Conservation (phyloP, 2,113 vertebrate genomes). For the Lynx canadensis region DNA sequence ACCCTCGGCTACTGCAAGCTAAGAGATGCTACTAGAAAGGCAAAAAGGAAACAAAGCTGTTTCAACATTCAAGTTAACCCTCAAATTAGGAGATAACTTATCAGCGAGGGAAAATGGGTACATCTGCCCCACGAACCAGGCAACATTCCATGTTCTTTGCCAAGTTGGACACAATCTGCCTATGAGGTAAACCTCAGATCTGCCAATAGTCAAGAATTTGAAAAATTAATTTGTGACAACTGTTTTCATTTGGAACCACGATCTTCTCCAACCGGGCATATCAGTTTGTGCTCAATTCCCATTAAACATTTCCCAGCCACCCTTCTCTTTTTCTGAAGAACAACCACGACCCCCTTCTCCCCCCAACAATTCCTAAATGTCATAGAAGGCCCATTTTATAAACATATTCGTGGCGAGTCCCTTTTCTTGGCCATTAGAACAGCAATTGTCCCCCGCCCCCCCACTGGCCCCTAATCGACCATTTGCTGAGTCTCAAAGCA, state of each 20-base stretch:
- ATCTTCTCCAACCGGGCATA: background rate
- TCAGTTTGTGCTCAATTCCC: background rate
- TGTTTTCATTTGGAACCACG: background rate
- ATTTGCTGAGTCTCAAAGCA: conserved; percentile 30
- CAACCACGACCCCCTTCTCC: background rate
- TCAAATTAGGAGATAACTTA: background rate
- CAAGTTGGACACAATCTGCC: background rate
- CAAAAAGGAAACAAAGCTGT: background rate
- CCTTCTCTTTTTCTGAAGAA: background rate
- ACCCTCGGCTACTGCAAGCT: background rate
- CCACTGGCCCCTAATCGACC: background rate
- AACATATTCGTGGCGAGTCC: background rate
- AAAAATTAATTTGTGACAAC: conserved; percentile 22
- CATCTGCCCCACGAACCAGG: background rate
- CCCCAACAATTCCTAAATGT: background rate
- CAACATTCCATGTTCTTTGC: conserved; percentile 39
- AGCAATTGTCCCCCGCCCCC: background rate
- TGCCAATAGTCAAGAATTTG: conserved; percentile 39
- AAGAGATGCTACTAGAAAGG: conserved; percentile 11
- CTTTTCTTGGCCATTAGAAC: background rate
- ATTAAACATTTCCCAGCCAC: background rate
- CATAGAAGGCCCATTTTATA: background rate
- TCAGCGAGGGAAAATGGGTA: background rate
- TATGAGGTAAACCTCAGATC: background rate
- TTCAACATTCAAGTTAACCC: background rate